A percentile compares a stretch with the other conserved stretches of the same genome.
Conservation (phyloP, 2,113 vertebrate genomes). For the Tor tambroides region DNA sequence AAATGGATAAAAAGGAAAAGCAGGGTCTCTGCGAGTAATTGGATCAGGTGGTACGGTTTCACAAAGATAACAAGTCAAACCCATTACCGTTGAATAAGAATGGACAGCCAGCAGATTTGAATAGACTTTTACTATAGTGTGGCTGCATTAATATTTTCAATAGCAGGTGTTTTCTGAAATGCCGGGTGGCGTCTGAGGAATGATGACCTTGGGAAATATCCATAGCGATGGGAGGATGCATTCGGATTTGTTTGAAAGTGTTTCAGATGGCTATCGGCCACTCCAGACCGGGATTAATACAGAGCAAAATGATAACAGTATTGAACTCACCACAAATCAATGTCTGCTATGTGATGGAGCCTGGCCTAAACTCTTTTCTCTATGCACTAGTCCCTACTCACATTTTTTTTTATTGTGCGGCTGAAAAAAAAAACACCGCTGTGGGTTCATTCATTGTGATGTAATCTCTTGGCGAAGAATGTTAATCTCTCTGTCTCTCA, state of each 20-base stretch:
- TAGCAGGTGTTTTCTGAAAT: slow-evolving; percentile 55
- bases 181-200: slow-evolving; percentile 49
- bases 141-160: slow-evolving; percentile 57
- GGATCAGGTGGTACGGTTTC: slow-evolving; percentile 42
- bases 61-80: slow-evolving; percentile 52
- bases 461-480: slow-evolving; percentile 53
- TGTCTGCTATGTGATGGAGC: slow-evolving; percentile 30
- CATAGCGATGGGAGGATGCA: slow-evolving; percentile 25
- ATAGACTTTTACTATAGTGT: slow-evolving; percentile 49
- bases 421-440: not conserved
- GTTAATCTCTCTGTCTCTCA: slow-evolving; percentile 63
- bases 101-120: slow-evolving; percentile 53
- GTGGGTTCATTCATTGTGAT: slow-evolving; percentile 48
- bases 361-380: slow-evolving; percentile 12
- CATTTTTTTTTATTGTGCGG: slow-evolving; percentile 1
- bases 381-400: slow-evolving; percentile 8
- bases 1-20: slow-evolving; percentile 56
- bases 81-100: slow-evolving; percentile 57
- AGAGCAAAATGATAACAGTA: slow-evolving; percentile 42
- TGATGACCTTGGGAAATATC: slow-evolving; percentile 62
- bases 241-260: slow-evolving; percentile 43
- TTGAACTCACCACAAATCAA: slow-evolving; percentile 49
- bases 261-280: slow-evolving; percentile 52
- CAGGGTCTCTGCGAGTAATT: slow-evolving; percentile 53
- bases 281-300: slow-evolving; percentile 39